Evolutionary conservation across 2,888 invertebrate species (phyloP).

Genomic region (Machimus atricapillus): DNA sequence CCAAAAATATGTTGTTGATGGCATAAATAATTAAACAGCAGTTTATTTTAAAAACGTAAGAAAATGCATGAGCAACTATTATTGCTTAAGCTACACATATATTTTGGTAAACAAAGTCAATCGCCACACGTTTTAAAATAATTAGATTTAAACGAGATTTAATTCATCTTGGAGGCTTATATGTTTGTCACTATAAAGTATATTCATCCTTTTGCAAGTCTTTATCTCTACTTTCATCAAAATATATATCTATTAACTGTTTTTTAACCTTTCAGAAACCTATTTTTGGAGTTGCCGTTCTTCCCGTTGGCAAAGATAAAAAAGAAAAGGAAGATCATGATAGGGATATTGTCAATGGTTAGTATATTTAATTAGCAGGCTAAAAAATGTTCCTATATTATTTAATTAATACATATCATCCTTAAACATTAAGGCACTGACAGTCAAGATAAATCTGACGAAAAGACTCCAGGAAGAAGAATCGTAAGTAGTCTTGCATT

Average conservation of each 20-base stretch:
- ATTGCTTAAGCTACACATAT: background rate
- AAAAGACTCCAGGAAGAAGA: constrained; percentile 60
- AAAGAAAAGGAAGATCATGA: constrained; percentile 59
- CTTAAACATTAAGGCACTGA: constrained; percentile 62
- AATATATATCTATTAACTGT: background rate
- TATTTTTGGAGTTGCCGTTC: constrained; percentile 82
- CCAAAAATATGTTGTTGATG: background rate
- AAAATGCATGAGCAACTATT: background rate
- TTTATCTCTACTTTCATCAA: constrained; percentile 47
- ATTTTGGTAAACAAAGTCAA: background rate
- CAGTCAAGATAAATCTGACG: constrained; percentile 63
- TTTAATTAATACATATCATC: background rate
- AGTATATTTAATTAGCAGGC: constrained; percentile 44
- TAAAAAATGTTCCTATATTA: background rate
- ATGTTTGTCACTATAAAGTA: background rate
- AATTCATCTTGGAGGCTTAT: background rate
- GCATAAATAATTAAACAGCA: background rate
- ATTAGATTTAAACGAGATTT: background rate
- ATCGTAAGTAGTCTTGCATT: constrained; percentile 34
- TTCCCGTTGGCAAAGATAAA: constrained; percentile 71
- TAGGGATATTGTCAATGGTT: constrained; percentile 56
- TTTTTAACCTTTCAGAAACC: constrained; percentile 72
- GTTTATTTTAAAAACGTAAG: background rate
- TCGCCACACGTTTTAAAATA: background rate
- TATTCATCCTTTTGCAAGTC: background rate